A percentile compares a stretch with the other conserved stretches of the same genome.
Conservation (phyloP, 2,888 invertebrate species). For the Athrips mouffetella region DNA sequence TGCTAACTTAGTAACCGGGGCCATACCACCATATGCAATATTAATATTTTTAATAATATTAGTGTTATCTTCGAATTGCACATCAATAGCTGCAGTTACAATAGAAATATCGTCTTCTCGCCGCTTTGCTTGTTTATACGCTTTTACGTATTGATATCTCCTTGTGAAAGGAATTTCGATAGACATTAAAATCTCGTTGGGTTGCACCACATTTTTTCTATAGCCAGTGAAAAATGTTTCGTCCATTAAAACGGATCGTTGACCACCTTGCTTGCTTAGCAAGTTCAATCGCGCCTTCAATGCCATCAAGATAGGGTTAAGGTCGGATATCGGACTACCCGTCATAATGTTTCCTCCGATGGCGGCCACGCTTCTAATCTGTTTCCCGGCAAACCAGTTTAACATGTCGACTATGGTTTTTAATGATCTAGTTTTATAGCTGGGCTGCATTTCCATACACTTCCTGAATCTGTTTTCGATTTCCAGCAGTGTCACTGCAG, state of each 20-base stretch:
- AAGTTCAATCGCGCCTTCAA: slow-evolving; percentile 86
- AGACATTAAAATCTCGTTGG: slow-evolving; percentile 85
- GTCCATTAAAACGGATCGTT: slow-evolving; percentile 83
- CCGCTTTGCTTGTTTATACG: slow-evolving; percentile 90
- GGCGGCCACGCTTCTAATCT: slow-evolving; percentile 96
- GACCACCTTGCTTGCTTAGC: slow-evolving; percentile 73
- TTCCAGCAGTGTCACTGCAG: slow-evolving; percentile 88
- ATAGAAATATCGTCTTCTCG: slow-evolving; percentile 95
- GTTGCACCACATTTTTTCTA: slow-evolving; percentile 82
- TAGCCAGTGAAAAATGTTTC: slow-evolving; percentile 89
- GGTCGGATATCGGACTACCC: slow-evolving; percentile 96
- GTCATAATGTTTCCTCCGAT: slow-evolving; percentile 97
- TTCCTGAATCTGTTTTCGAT: slow-evolving; percentile 82
- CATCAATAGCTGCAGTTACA: slow-evolving; percentile 87
- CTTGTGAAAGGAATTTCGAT: slow-evolving; percentile 85
- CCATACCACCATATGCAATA: slow-evolving; percentile 96
- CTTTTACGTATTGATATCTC: slow-evolving; percentile 83
- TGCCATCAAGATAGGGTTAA: slow-evolving; percentile 95
- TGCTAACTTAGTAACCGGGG: slow-evolving; percentile 90
- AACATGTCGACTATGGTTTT: slow-evolving; percentile 88
- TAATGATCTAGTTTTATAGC: slow-evolving; percentile 82
- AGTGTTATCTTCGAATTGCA: slow-evolving; percentile 77
- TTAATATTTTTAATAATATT: slow-evolving; percentile 78
- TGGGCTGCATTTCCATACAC: slow-evolving; percentile 77
- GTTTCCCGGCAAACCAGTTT: slow-evolving; percentile 96